Conservation (phyloP, 2,113 vertebrate genomes). For the Chloropsis cyanopogon region DNA sequence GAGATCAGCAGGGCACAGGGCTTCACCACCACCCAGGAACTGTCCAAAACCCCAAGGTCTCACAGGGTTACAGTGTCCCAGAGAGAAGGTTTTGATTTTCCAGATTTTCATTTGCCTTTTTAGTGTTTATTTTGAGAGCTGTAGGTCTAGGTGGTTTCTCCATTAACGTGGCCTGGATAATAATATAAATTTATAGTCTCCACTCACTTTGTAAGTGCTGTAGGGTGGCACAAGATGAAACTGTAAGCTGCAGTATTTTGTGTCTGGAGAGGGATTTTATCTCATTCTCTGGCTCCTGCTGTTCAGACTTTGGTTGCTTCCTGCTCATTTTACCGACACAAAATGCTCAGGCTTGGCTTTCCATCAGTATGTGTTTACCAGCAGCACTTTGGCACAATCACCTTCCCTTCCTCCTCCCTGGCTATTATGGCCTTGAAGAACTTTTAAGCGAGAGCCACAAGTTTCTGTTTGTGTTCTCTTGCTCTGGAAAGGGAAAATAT, state of each 20-base stretch:
- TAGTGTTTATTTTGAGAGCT: not conserved
- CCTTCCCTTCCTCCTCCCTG: not conserved
- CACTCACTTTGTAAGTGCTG: not conserved
- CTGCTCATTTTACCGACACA: not conserved
- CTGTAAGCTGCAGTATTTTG: not conserved
- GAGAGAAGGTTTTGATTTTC: not conserved
- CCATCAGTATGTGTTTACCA: not conserved
- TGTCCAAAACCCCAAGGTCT: not conserved
- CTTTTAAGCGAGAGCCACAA: not conserved
- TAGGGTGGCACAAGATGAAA: not conserved
- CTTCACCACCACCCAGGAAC: not conserved
- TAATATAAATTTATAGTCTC: not conserved
- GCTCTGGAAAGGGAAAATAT: not conserved
- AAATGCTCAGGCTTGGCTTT: not conserved
- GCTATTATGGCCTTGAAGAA: not conserved
- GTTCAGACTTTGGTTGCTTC: not conserved
- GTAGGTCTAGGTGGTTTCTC: not conserved
- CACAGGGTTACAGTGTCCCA: accelerated
- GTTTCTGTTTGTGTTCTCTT: not conserved
- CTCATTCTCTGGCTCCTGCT: not conserved
- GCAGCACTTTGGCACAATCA: not conserved
- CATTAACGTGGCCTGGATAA: not conserved
- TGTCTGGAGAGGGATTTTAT: not conserved
- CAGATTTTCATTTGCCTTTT: not conserved
- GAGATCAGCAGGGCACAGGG: not conserved